Conservation (phyloP, 1,140 invertebrate species). For the Formica exsecta region DNA sequence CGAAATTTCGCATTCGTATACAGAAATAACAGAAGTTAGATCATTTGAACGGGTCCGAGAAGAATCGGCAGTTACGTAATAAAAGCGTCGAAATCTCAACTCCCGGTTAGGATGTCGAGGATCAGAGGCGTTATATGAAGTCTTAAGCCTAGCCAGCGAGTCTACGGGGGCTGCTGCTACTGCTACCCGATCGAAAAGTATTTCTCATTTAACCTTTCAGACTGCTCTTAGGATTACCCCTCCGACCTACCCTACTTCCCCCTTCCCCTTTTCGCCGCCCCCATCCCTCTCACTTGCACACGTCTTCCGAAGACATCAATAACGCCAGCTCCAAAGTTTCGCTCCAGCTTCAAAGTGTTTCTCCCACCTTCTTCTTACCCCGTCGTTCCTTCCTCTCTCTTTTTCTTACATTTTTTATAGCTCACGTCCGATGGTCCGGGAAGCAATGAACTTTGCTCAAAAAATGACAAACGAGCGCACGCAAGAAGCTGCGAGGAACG, state of each 20-base stretch:
- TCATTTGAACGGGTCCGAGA: constrained; percentile 19
- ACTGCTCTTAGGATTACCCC: constrained; percentile 80
- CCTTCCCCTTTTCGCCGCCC: neutral
- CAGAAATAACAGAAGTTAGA: neutral
- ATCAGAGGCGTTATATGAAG: constrained; percentile 77
- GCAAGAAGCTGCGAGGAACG: constrained; percentile 49
- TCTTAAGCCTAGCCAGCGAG: constrained; percentile 75
- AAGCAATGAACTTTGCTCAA: constrained; percentile 73
- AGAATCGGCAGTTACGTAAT: constrained; percentile 72
- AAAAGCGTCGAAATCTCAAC: constrained; percentile 76
- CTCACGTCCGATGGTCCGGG: constrained; percentile 69
- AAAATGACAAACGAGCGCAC: constrained; percentile 68
- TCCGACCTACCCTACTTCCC: constrained; percentile 31
- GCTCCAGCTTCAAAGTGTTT: constrained; percentile 72
- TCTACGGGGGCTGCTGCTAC: constrained; percentile 55
- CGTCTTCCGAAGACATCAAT: constrained; percentile 75
- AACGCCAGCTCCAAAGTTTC: constrained; percentile 74
- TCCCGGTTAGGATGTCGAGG: constrained; percentile 67
- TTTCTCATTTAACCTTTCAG: constrained; percentile 85
- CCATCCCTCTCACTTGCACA: constrained; percentile 44
- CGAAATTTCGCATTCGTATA: constrained; percentile 19
- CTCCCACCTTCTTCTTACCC: constrained; percentile 41
- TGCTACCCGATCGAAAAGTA: constrained; percentile 82
- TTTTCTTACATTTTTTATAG: constrained; percentile 71
- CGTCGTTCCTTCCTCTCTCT: neutral